phyloP scores from a whole-genome alignment of 2,113 vertebrate species.

The Lichenostomus cassidix region DNA sequence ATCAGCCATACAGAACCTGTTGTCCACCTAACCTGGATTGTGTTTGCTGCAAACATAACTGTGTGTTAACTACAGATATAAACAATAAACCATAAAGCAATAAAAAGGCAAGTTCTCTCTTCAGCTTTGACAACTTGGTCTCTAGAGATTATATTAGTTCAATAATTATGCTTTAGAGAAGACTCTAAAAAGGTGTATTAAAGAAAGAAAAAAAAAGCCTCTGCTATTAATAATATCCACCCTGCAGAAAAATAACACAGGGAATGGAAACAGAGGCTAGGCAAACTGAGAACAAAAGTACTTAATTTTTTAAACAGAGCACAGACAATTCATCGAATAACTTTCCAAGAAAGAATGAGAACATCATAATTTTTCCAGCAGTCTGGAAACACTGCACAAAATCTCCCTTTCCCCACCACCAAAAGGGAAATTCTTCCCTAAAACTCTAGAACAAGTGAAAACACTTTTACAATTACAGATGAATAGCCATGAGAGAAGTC shows the following conservation, averaged over 20 bases:
- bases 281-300: background rate
- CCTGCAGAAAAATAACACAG: background rate
- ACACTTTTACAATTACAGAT: background rate
- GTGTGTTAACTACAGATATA: background rate
- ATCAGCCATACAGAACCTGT: background rate
- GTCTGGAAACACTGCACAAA: background rate
- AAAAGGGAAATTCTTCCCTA: background rate
- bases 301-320: background rate
- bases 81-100: background rate
- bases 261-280: background rate
- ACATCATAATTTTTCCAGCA: background rate
- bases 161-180: background rate
- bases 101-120: background rate
- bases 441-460: background rate
- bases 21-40: background rate
- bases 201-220: background rate
- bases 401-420: background rate
- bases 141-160: background rate
- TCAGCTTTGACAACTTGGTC: background rate
- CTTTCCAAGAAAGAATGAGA: background rate
- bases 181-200: background rate
- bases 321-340: background rate
- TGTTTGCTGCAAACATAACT: background rate
- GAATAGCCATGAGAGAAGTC: background rate
- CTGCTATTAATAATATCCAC: background rate